Evolutionary conservation across 2,888 invertebrate genomes (phyloP), one percentile per base, ranked within the genome.

Genomic region (Diarsia mendica): DNA sequence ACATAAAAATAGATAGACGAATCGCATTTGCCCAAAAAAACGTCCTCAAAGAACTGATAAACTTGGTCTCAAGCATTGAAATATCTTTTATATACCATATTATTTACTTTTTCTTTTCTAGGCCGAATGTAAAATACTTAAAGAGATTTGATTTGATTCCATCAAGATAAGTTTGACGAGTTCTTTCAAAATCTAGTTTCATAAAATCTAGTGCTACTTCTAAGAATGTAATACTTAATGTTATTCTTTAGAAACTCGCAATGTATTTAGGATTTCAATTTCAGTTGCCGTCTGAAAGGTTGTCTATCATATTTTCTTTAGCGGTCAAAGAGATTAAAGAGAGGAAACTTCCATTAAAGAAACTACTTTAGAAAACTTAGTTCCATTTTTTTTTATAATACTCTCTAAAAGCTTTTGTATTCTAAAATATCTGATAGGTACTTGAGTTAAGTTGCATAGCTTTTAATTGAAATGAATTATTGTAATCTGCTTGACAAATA

Each of bases 161-260:
- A 69, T 70, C 48, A 49, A 63, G 6, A 49, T 69, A 44, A 39
- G 9, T 55, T 44, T 33, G 23, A 33, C 1, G 33, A 53, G 51
- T 75, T 33, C 23, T 74, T 66, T 60, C 23, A 46, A 75, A 64
- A 63, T 63, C 18, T 20, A 39, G 13, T 77, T 67, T 61, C 28
- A 63, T 18, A 18, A 61, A 61, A 46, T 67, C 11, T 53, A 67
- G 39, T 67, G 23, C 33, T 77, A 77, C 20, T 33, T 75, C 11
- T 18, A 44, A 46, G 51, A 46, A 77, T 76, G 44, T 60, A 61
- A 60, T 23, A n/a, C n/a, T n/a, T n/a, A 18, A 18, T 10, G 18
- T 63, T 33, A 5, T 4, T 28, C 15, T 33, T 20, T 72, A 49
- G 1, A 4, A 20, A 13, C 13, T n/a, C 20, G 39, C 10, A 72